Evolutionary conservation across 2,797 vertebrate species (phyloP).

Genomic region (Pygocentrus nattereri): DNA sequence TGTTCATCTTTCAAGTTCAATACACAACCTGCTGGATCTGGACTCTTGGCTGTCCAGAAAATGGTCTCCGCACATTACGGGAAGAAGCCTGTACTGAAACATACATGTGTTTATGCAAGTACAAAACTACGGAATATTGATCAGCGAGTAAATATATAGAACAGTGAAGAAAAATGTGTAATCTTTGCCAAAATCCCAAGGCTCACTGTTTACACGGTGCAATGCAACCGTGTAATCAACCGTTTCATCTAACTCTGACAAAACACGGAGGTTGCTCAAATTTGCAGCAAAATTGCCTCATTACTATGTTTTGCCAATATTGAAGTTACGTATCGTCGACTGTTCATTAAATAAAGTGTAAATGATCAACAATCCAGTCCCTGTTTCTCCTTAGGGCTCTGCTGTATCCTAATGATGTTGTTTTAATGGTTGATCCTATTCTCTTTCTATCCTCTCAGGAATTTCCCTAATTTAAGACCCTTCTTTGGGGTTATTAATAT

Average conservation of each 20-base stretch:
- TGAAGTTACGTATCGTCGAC: conserved; percentile 64
- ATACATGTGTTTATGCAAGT: too few species aligned
- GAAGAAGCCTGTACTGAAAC: neutral
- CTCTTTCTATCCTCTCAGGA: conserved; percentile 56
- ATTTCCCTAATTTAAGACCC: conserved; percentile 62
- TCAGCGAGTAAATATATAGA: conserved; percentile 11
- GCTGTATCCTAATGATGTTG: conserved; percentile 67
- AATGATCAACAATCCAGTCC: conserved; percentile 66
- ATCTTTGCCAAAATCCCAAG: conserved; percentile 17
- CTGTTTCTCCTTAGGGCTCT: conserved; percentile 62
- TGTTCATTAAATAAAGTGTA: conserved; percentile 67
- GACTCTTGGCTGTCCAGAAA: neutral
- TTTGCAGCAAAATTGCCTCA: conserved; percentile 64
- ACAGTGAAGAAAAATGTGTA: conserved; percentile 15
- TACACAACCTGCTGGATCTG: conserved; percentile 20
- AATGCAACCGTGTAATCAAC: conserved; percentile 51
- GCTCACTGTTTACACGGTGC: conserved; percentile 47
- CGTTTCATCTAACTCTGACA: conserved; percentile 55
- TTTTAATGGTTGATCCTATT: conserved; percentile 67
- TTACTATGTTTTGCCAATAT: conserved; percentile 69
- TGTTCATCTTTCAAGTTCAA: conserved; percentile 38
- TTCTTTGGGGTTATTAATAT: conserved; percentile 66
- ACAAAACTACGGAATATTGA: neutral
- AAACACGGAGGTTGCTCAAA: conserved; percentile 63
- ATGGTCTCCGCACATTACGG: neutral